phyloP scores from a whole-genome alignment of 2,113 vertebrate genomes.

The Rhinopithecus roxellana region DNA sequence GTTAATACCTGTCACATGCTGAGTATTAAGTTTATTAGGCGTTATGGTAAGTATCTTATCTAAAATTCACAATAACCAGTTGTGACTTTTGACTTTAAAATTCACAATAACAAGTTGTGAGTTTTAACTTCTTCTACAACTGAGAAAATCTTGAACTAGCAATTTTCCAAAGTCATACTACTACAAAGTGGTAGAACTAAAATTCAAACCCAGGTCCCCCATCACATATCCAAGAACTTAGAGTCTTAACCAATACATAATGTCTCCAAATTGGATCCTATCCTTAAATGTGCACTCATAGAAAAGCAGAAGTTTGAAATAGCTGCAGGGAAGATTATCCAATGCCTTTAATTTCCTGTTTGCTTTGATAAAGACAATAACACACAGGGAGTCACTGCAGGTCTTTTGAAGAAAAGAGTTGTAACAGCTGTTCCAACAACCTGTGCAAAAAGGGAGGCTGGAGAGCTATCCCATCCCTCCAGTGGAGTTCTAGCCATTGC shows the following conservation, averaged over 20 bases:
- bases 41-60: neutral
- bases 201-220: neutral
- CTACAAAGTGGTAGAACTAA: neutral
- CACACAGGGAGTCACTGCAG: neutral
- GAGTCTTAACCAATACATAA: neutral
- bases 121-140: neutral
- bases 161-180: neutral
- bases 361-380: conserved; percentile 23
- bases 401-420: neutral
- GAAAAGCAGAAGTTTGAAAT: neutral
- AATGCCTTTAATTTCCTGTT: neutral
- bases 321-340: neutral
- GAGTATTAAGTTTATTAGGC: neutral
- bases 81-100: conserved; percentile 34
- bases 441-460: neutral
- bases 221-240: neutral
- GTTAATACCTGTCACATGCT: neutral
- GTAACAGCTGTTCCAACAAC: neutral
- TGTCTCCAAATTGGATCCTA: neutral
- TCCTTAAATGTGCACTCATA: neutral
- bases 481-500: neutral
- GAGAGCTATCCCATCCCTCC: neutral
- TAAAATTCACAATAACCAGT: neutral
- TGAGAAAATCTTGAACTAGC: neutral
- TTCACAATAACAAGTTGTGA: neutral